Base-by-base conservation (phyloP, 2,888 invertebrate genomes). In the Drosophila lutescens region DNA sequence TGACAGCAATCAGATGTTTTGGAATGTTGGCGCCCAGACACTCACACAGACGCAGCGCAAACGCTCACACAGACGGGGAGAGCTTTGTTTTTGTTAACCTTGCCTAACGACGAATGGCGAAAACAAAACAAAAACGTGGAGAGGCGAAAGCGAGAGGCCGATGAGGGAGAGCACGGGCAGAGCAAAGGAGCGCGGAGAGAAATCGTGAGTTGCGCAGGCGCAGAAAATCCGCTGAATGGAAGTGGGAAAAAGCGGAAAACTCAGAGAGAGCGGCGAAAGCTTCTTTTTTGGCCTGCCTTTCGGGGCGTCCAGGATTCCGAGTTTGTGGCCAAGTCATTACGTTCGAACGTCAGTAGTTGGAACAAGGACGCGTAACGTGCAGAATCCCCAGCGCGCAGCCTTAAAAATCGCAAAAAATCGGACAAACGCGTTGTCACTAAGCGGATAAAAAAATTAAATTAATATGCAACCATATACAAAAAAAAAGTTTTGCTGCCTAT, bases 351-450 rank as follows among this genome's bases (percentile, higher is more conserved):
- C 88, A 80, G 90, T 87, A 91, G 91, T 91, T 90, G 86, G 77
- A 91, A 91, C 89, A 91, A 91, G 91, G 91, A 91, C 91, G 91
- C 90, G 89, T 87, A 86, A 82, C 89, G 90, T 87, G 85, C 80
- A 88, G 82, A 88, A 83, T 67, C 79, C 76, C 76, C 56, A 53
- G 76, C 79, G 81, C 76, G 73, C 79, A 76, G 66, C 32, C 63
- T 3, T 2, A 10, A 32, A 34, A 49, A 49, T 49, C 57, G 60
- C 50, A 61, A 34, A 32, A 46, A 58, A 50, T 62, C 40, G 34
- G 34, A 30, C 10, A 17, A 58, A 41, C 58, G 53, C 58, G 58
- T 4, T 53, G 15, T 6, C 51, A 10, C 13, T 13, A 17, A 56
- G 53, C 46, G 60, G 63, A 38, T 66, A 46, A 69, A 62, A 68